Percentiles rank a stretch among this genome's conserved stretches.
Conservation (phyloP, 2,888 invertebrate genomes). For the Rambutsinella grinnellia region DNA sequence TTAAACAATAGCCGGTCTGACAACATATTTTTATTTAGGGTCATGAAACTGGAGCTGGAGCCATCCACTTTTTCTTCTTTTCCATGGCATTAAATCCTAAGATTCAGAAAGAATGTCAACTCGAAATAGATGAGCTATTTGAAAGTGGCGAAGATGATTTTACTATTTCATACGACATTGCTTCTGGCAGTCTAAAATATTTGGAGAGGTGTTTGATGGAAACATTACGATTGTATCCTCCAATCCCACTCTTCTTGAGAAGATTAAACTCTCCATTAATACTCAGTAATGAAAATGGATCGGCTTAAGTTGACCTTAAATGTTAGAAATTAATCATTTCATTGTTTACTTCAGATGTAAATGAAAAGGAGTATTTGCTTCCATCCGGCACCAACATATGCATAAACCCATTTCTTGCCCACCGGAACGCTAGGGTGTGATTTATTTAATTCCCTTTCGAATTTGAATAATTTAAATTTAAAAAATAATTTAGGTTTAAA, state of each 20-base stretch:
- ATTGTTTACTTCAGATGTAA: neutral
- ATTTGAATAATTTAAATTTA: too few relatives aligned
- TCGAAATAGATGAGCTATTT: constrained; percentile 1
- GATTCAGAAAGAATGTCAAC: neutral
- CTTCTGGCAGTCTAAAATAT: neutral
- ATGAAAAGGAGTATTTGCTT: neutral
- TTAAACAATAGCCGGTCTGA: neutral
- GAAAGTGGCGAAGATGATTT: neutral
- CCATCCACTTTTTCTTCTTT: constrained; percentile 20
- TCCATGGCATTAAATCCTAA: constrained; percentile 5
- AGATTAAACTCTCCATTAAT: neutral
- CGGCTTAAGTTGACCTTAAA: too few relatives aligned
- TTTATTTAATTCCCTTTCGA: too few relatives aligned
- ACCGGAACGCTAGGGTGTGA: constrained; percentile 4
- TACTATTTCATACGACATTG: neutral
- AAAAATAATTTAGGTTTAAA: constrained; percentile 7
- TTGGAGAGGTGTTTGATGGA: neutral
- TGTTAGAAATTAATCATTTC: too few relatives aligned
- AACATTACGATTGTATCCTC: constrained; percentile 1
- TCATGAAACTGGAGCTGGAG: constrained; percentile 17
- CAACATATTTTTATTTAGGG: too few relatives aligned
- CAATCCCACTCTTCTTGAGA: neutral
- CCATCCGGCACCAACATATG: neutral
- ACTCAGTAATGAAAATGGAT: neutral
- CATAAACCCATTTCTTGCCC: neutral